These are phyloP conservation scores for Hydra vulgaris DNA, from an alignment of 30 jellyfish, hydroid and myxozoan genomes.

Conservation along the genomic window DNA sequence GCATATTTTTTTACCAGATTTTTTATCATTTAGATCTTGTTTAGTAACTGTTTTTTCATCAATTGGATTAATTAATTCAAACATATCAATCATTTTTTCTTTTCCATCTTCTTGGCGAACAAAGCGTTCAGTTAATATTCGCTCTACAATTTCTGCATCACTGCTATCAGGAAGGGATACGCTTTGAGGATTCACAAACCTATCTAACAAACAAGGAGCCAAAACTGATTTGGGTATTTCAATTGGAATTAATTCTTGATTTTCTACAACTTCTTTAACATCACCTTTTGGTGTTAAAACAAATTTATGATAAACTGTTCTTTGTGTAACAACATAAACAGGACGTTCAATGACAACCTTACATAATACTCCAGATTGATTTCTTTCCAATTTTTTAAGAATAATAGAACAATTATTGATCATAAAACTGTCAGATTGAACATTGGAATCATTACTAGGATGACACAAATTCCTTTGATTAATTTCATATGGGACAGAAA, in stretches of 20 bases:
- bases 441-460: not conserved
- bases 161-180: conserved; percentile 9
- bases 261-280: conserved; percentile 26
- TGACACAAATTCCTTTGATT: not conserved
- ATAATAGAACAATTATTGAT: not conserved
- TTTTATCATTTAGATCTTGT: conserved; percentile 21
- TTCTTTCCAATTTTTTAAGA: not conserved
- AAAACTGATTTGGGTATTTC: conserved; percentile 10
- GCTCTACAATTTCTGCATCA: conserved; percentile 33
- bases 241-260: conserved; percentile 29
- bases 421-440: not conserved
- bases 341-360: conserved; percentile 30
- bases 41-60: conserved; percentile 5
- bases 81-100: conserved; percentile 29
- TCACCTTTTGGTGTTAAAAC: conserved; percentile 27
- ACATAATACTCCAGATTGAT: conserved; percentile 1
- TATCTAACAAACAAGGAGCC: conserved; percentile 13
- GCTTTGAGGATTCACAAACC: not conserved
- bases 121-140: conserved; percentile 39
- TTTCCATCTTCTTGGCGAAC: conserved; percentile 37
- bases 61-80: conserved; percentile 20
- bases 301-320: conserved; percentile 60
- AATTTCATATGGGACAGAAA: conserved; percentile 5
- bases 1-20: conserved; percentile 15
- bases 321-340: conserved; percentile 64